A percentile compares a stretch with the other conserved stretches of the same genome.
Conservation (phyloP, 2,113 vertebrate species). For the Rhea americana region DNA sequence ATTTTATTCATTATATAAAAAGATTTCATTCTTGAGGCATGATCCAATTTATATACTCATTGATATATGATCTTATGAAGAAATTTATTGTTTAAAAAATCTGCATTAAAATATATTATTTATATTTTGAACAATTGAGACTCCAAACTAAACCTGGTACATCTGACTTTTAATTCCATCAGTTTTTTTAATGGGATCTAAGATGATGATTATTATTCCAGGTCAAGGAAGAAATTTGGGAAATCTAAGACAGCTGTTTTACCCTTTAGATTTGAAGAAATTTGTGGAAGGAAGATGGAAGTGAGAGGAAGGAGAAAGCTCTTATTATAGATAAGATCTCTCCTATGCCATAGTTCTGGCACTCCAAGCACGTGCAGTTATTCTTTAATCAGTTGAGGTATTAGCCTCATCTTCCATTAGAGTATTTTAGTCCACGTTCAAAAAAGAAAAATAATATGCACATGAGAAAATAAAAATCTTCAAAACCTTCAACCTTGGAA, state of each 20-base stretch:
- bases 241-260: not conserved
- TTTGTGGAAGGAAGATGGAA: not conserved
- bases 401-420: too few species aligned
- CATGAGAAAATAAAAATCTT: not conserved
- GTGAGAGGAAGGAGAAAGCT: not conserved
- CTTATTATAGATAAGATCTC: not conserved
- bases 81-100: not conserved
- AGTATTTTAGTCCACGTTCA: not conserved
- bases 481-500: not conserved
- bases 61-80: not conserved
- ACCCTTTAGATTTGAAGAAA: not conserved
- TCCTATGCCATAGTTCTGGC: not conserved
- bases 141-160: not conserved
- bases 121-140: not conserved
- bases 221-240: not conserved
- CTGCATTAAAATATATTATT: not conserved
- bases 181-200: not conserved
- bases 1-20: not conserved
- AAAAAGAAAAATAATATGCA: not conserved
- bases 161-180: not conserved
- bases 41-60: not conserved
- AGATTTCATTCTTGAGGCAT: not conserved
- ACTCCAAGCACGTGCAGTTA: not conserved
- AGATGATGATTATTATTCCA: not conserved
- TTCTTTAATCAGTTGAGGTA: not conserved